Evolutionary conservation across 2,797 vertebrate genomes (phyloP).

Genomic region (Melanotaenia trifasciata): DNA sequence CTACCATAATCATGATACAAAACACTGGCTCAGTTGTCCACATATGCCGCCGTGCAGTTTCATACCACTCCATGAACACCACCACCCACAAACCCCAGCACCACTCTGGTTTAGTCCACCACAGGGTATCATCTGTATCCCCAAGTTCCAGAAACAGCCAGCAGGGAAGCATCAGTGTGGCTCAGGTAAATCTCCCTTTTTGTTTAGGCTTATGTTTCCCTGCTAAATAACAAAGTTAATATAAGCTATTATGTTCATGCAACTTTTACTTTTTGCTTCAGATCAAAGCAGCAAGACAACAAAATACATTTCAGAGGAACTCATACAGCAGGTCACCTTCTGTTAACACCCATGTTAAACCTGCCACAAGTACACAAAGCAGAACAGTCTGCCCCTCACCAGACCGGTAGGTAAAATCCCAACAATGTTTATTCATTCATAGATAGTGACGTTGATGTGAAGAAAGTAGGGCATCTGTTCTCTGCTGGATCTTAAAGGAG

Average conservation of each 20-base stretch:
- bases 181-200: slow-evolving; percentile 63
- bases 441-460: background rate
- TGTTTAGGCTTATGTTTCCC: background rate
- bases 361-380: slow-evolving; percentile 73
- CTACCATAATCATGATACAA: slow-evolving; percentile 20
- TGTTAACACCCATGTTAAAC: slow-evolving; percentile 70
- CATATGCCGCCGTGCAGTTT: slow-evolving; percentile 98
- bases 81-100: slow-evolving; percentile 33
- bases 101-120: slow-evolving; percentile 34
- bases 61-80: slow-evolving; percentile 90
- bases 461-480: slow-evolving; percentile 21
- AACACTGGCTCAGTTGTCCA: slow-evolving; percentile 88
- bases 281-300: slow-evolving; percentile 71
- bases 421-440: background rate
- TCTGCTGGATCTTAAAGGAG: slow-evolving; percentile 53
- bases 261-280: slow-evolving; percentile 21
- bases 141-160: slow-evolving; percentile 48
- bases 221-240: background rate
- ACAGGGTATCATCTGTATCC: slow-evolving; percentile 43
- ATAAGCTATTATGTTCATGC: too few species aligned
- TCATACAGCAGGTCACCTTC: slow-evolving; percentile 56
- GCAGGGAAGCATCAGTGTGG: slow-evolving; percentile 47
- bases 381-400: slow-evolving; percentile 80
- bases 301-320: slow-evolving; percentile 58
- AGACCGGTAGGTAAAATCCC: slow-evolving; percentile 80